Base-by-base conservation (phyloP, 2,113 vertebrate genomes). In the Coturnix japonica region DNA sequence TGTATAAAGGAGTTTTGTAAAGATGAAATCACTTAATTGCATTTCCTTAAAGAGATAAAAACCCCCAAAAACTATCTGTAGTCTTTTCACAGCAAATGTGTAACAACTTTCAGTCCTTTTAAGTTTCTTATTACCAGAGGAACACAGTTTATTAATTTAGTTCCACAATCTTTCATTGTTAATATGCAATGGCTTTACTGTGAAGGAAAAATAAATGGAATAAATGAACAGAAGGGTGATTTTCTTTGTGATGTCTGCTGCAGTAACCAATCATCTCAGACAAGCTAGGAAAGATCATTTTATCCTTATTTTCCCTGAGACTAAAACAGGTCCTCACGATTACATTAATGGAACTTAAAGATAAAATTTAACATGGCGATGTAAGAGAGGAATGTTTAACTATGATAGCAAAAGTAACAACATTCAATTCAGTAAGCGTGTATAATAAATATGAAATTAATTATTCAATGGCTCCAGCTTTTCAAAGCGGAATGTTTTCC, bases 1-100 rank as follows among this genome's bases (percentile, higher is more conserved):
- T 92, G 26, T 35, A 67, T 72, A 69, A 57, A 83, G 37, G 46
- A 8, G 18, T 53, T 92, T 79, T 81, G 54, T 78, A 78, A 66
- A 83, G 88, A 90, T 69, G 19, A 88, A 95, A 53, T 84, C 85
- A 91, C 67, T 91, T 74, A 89, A 91, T 56, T 95, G 66, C 71
- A 87, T 89, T 96, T 86, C 41, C 44, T 90, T 57, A 81, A 51
- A 44, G 43, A 30, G 64, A 89, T 83, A 88, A 83, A 91, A 53
- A 72, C 63, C 88, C 90, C 93, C 37, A 37, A 87, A 82, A 87
- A 77, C 20, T 82, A 88, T 72, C n/a, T 76, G 35, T 28, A 69
- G 73, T 63, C 76, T 89, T 78, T 81, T 57, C 59, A 65, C n/a
- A 89, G 82, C 13, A 83, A 90, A 86, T 0, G 2, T 9, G 5